These are phyloP conservation scores for Pyrochroa serraticornis DNA, from an alignment of 2,888 invertebrate species.

Conservation along the genomic window DNA sequence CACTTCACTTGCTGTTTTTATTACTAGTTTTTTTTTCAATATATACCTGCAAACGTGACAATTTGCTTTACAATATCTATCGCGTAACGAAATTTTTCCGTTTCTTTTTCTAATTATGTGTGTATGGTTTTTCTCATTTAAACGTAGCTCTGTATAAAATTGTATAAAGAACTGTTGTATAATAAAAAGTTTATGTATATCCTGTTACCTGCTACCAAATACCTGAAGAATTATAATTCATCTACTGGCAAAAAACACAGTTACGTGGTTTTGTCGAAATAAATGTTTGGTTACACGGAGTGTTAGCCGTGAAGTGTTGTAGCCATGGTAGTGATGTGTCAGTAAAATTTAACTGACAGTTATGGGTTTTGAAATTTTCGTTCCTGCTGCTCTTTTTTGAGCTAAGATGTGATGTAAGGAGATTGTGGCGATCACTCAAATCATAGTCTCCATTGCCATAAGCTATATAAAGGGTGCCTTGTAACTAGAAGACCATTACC, in stretches of 20 bases:
- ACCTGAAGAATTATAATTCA: too few species aligned
- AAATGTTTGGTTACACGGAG: too few species aligned
- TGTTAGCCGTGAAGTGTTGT: too few species aligned
- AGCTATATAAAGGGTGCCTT: neutral
- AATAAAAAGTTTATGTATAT: slow-evolving; percentile 36
- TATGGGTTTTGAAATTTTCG: slow-evolving; percentile 14
- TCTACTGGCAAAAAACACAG: too few species aligned
- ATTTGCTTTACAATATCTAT: neutral
- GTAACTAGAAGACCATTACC: neutral
- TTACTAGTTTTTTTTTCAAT: slow-evolving; percentile 20
- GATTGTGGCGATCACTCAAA: neutral
- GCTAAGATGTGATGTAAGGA: slow-evolving; percentile 14
- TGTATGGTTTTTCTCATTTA: slow-evolving; percentile 24
- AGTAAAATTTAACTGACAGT: neutral
- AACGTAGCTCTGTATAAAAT: slow-evolving; percentile 43
- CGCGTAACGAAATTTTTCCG: slow-evolving; percentile 10
- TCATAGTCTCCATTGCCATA: slow-evolving; percentile 1
- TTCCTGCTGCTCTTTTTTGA: neutral
- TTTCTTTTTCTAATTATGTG: slow-evolving; percentile 29
- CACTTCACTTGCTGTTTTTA: slow-evolving; percentile 37
- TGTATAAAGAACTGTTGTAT: slow-evolving; percentile 45
- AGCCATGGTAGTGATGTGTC: too few species aligned
- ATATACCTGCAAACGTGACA: neutral
- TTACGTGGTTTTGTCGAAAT: too few species aligned
- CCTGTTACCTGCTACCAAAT: slow-evolving; percentile 2